These are phyloP conservation scores for Eudyptes chrysolophus DNA, from an alignment of 2,113 vertebrate genomes.

Conservation along the genomic window DNA sequence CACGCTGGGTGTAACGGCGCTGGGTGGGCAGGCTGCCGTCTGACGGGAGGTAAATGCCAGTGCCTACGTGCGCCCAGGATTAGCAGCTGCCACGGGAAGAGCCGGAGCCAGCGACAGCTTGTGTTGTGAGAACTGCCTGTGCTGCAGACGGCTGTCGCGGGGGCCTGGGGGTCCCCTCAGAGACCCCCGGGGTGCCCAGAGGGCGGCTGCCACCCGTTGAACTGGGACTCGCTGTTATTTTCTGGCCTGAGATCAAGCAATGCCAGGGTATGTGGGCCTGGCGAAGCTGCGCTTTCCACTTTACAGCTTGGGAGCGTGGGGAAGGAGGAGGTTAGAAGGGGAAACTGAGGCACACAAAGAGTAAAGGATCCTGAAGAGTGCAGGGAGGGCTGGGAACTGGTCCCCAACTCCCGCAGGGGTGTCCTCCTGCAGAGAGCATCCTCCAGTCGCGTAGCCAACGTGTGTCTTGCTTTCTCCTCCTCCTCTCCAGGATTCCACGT, in stretches of 20 bases:
- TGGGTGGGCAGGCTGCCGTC: not conserved
- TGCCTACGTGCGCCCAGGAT: not conserved
- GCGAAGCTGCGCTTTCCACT: not conserved
- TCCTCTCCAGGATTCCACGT: constrained; percentile 89
- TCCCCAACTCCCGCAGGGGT: accelerated
- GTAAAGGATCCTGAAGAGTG: not conserved
- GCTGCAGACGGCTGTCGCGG: not conserved
- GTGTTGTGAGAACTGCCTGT: not conserved
- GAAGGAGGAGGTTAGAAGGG: not conserved
- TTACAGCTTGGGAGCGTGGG: accelerated
- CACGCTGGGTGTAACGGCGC: accelerated
- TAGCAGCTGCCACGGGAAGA: not conserved
- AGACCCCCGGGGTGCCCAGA: accelerated
- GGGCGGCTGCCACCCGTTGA: not conserved
- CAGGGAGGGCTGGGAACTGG: not conserved
- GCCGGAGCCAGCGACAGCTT: not conserved
- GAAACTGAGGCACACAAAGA: not conserved
- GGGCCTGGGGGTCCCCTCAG: not conserved
- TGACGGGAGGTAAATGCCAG: not conserved
- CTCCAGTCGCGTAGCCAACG: accelerated
- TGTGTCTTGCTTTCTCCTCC: not conserved
- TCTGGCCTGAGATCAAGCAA: not conserved
- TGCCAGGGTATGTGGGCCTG: not conserved
- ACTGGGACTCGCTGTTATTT: not conserved
- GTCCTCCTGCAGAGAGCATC: not conserved